These are phyloP conservation scores for Mercenaria mercenaria DNA, from an alignment of 1,140 invertebrate species.

Conservation along the genomic window DNA sequence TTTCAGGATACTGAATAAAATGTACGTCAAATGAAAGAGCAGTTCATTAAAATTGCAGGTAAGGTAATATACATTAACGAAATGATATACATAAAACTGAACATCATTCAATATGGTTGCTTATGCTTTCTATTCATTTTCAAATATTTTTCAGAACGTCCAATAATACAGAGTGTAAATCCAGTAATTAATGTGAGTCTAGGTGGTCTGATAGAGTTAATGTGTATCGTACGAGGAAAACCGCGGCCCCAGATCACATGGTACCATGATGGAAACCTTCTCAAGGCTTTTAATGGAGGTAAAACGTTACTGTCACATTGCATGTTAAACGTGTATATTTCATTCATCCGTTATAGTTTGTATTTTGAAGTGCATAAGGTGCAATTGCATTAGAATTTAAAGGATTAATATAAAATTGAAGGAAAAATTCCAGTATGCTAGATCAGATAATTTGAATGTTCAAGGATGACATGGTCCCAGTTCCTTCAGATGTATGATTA, in stretches of 20 bases:
- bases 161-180: constrained; percentile 4
- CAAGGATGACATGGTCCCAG: too few relatives aligned
- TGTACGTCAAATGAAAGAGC: too few relatives aligned
- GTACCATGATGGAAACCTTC: constrained; percentile 54
- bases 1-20: too few relatives aligned
- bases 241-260: constrained; percentile 40
- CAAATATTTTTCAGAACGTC: constrained; percentile 44
- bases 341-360: background rate
- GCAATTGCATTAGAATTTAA: background rate
- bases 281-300: constrained; percentile 26
- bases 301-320: background rate
- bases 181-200: constrained; percentile 51
- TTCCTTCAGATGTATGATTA: too few relatives aligned
- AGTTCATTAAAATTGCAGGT: too few relatives aligned
- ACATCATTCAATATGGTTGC: too few relatives aligned
- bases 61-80: too few relatives aligned
- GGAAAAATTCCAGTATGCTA: too few relatives aligned
- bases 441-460: too few relatives aligned
- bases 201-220: constrained; percentile 56
- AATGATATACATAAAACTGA: too few relatives aligned
- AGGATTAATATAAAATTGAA: too few relatives aligned
- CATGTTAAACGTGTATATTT: background rate
- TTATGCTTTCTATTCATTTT: too few relatives aligned
- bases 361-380: background rate
- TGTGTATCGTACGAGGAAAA: constrained; percentile 38